Evolutionary conservation across 2,113 vertebrate genomes (phyloP).

Genomic region (Malurus elegans): DNA sequence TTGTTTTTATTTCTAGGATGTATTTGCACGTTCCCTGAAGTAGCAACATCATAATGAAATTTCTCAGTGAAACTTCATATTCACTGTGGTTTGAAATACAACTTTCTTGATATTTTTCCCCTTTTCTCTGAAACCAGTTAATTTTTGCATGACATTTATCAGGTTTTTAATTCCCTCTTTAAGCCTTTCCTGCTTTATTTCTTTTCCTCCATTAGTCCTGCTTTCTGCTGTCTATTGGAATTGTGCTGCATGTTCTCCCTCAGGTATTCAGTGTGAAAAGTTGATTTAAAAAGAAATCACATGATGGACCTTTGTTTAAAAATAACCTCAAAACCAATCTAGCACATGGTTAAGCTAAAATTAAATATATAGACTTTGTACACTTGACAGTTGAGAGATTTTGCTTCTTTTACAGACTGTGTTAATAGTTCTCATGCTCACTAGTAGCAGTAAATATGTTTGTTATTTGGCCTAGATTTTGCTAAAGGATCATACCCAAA

Average conservation of each 20-base stretch:
- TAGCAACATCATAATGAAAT: not conserved
- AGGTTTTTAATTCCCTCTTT: not conserved
- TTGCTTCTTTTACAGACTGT: not conserved
- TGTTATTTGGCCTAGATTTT: not conserved
- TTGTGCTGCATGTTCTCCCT: constrained; percentile 76
- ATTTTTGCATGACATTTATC: not conserved
- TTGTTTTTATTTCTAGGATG: constrained; percentile 3
- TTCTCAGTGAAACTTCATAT: not conserved
- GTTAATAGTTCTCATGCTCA: not conserved
- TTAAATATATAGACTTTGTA: not conserved
- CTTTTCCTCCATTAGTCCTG: constrained; percentile 58
- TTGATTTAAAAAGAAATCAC: constrained; percentile 55
- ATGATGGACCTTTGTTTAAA: constrained; percentile 57
- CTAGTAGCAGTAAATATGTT: not conserved
- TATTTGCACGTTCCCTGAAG: constrained; percentile 63
- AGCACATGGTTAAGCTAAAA: not conserved
- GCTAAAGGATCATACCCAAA: not conserved
- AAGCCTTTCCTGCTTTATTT: constrained; percentile 37
- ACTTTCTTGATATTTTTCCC: not conserved
- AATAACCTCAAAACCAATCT: not conserved
- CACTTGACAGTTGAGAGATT: not conserved
- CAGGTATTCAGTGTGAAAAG: constrained; percentile 64
- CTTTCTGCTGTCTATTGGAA: constrained; percentile 63
- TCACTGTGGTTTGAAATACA: not conserved
- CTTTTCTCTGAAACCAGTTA: not conserved